A percentile compares a stretch with the other conserved stretches of the same genome.
Conservation (phyloP, 1,140 invertebrate genomes). For the Zaprionus capensis region DNA sequence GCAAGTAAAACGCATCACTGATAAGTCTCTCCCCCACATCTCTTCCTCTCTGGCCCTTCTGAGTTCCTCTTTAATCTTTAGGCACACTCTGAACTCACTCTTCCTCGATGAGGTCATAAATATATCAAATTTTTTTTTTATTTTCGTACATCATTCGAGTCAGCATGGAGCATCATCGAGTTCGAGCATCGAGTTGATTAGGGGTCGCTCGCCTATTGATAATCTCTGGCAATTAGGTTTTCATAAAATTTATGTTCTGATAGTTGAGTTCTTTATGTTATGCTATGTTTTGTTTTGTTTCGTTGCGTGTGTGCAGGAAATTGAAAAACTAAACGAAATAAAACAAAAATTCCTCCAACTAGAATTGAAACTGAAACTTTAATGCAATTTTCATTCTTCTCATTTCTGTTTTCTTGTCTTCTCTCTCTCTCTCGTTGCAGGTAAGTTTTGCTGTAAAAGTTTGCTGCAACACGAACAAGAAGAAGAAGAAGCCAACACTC, state of each 20-base stretch:
- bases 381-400: constrained; percentile 65
- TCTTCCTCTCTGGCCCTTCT: background rate
- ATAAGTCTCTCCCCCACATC: constrained; percentile 52
- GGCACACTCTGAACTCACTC: background rate
- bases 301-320: background rate
- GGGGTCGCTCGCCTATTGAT: constrained; percentile 32
- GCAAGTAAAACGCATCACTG: constrained; percentile 49
- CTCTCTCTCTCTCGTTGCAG: constrained; percentile 54
- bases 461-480: constrained; percentile 34
- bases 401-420: constrained; percentile 19
- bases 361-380: constrained; percentile 56
- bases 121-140: constrained; percentile 66
- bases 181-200: constrained; percentile 16
- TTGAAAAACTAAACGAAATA: constrained; percentile 25
- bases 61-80: constrained; percentile 33
- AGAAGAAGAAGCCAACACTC: constrained; percentile 35
- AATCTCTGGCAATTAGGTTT: constrained; percentile 63
- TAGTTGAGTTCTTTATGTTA: constrained; percentile 19
- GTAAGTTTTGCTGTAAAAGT: constrained; percentile 63
- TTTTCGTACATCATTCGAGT: constrained; percentile 36
- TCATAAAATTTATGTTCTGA: constrained; percentile 43
- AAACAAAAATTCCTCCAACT: background rate
- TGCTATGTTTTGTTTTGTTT: background rate
- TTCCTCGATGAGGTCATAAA: constrained; percentile 61
- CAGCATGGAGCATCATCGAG: background rate